Evolutionary conservation across 2,113 vertebrate species (phyloP), one percentile per base, ranked within the genome.

Genomic region (Ascaphus truei): DNA sequence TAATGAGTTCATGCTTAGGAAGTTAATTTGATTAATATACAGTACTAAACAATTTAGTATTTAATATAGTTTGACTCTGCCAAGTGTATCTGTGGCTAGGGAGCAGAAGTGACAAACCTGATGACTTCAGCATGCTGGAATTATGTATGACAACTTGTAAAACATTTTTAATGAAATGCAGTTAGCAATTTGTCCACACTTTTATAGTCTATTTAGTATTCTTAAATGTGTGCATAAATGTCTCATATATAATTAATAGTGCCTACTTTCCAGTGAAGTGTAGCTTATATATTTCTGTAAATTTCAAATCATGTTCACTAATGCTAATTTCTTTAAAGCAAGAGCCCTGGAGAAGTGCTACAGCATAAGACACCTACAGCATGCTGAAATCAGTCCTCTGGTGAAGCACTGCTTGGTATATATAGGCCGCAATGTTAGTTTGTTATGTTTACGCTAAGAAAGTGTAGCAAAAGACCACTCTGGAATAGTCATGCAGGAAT

Each of bases 221-320:
- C 45, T 30, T 71, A 52, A 71, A 68, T 68, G 57, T 20, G 27
- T 30, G 55, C 22, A 36, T 39, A 25, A 41, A 61, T 51, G 56
- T 52, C 33, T 71, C 57, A 61, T 61, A 52, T 60, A 71, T 61
- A 51, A 71, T 71, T 71, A 71, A 71, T 71, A 61, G 57, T 52
- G 16, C 56, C 27, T 22, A 45, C 65, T 68, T 59, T 59, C 55
- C 29, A 60, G 34, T 36, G 37, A 58, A 59, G 59, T 33, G 16
- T 37, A 37, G 43, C 30, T 50, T 58, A 59, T 34, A 55, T 68
- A 53, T 68, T 68, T 25, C 22, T 59, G 10, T 34, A 71, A 37
- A 71, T 52, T 52, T 61, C n/a, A 48, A 39, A 71, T 68, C 37
- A 47, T 47, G 43, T 47, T 60, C 43, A 39, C 23, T 48, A 58